Base-by-base conservation (phyloP, 2,888 invertebrate genomes). In the Cryptocheilus praepositus region DNA sequence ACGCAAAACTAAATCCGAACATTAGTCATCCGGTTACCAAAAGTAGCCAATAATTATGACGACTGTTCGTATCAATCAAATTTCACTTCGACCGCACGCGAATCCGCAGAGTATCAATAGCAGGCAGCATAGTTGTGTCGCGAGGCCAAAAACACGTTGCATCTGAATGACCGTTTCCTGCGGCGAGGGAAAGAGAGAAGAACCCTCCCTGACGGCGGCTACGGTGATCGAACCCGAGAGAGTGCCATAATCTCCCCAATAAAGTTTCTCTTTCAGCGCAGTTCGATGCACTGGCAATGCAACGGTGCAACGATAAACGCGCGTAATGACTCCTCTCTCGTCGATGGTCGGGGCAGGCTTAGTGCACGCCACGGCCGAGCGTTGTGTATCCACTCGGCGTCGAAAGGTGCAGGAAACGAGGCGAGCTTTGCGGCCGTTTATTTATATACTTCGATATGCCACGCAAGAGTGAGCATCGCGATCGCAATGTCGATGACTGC, bases 381-480 rank as follows among this genome's bases (percentile, higher is more conserved):
- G 36, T 36, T 7, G 36, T 11, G 36, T 36, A 36, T 36, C 36
- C 36, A 36, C 36, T 36, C 36, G 55, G 22, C 13, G 56, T 67
- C 62, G 69, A 79, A 78, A 77, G 69, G 71, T 75, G 75, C 73
- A 77, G 77, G 81, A 80, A 79, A 80, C 79, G 73, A 73, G 61
- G 21, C 61, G 64, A 72, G 73, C 65, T 76, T 76, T 72, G 71
- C 67, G 64, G 61, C 66, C 63, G 79, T 79, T 80, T 80, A 80
- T 80, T 81, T 79, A 77, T 79, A 79, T 68, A 70, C 75, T 72
- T 68, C 66, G 73, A 75, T 75, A 74, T 63, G 79, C 64, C 70
- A 79, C 77, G 79, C 81, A 75, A 79, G 80, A 80, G 77, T 77
- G 80, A 79, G 76, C 81, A 79, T 73, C 76, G 79, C 73, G 77